Percentiles rank a stretch among this genome's conserved stretches.
phyloP scores from a whole-genome alignment of 2,113 vertebrate genomes.

The Sminthopsis crassicaudata region DNA sequence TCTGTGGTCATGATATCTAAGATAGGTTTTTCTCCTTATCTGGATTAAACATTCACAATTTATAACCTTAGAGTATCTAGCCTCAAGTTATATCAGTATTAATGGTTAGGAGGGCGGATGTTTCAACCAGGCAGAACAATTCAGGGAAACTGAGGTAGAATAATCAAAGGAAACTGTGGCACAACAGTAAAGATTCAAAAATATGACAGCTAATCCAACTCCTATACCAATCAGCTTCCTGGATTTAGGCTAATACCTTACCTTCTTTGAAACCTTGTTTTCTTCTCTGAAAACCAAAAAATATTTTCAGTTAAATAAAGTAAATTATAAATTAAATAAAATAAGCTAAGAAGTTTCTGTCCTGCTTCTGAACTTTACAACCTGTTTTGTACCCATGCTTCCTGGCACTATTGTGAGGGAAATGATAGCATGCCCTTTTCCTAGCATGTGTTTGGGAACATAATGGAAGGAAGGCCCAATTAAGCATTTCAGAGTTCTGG shows the following conservation, averaged over 20 bases:
- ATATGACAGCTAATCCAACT: not conserved
- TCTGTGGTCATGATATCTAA: too few species aligned
- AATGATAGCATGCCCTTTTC: not conserved
- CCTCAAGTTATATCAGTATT: too few species aligned
- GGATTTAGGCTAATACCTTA: not conserved
- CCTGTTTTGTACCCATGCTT: not conserved
- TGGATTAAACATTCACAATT: too few species aligned
- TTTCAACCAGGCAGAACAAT: too few species aligned
- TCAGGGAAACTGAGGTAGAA: too few species aligned
- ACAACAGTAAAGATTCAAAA: not conserved
- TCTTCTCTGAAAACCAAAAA: not conserved
- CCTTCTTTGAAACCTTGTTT: not conserved
- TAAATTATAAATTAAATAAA: not conserved
- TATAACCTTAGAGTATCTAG: too few species aligned
- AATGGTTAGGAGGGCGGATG: too few species aligned
- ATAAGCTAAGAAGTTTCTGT: not conserved
- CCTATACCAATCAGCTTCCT: not conserved
- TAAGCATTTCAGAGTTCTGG: not conserved
- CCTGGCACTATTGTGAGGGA: not conserved
- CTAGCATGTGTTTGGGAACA: not conserved
- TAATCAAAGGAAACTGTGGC: too few species aligned
- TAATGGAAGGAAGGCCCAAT: not conserved
- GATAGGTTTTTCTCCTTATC: too few species aligned
- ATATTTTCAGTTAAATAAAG: not conserved
- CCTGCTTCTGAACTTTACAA: not conserved